A percentile compares a stretch with the other conserved stretches of the same genome.
Conservation (phyloP, 2,888 invertebrate genomes). For the Thymelicus acteon region DNA sequence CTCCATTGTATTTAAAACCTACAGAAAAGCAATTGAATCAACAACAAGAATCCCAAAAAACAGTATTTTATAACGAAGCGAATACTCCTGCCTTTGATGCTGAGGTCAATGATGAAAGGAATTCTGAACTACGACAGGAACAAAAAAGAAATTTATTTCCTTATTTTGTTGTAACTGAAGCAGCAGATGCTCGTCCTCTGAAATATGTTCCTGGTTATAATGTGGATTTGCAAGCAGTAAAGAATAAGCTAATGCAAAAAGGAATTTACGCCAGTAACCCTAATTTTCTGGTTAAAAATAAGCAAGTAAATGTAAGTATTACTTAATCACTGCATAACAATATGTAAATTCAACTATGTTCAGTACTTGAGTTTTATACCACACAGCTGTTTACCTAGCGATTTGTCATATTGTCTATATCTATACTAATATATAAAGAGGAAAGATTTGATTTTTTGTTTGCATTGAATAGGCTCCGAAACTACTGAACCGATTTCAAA, state of each 20-base stretch:
- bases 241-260: slow-evolving; percentile 7
- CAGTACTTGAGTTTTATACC: no score
- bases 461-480: no score
- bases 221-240: slow-evolving; percentile 9
- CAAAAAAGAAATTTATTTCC: not conserved
- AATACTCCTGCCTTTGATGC: not conserved
- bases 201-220: slow-evolving; percentile 13
- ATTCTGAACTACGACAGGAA: not conserved
- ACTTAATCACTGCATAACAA: not conserved
- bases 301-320: slow-evolving; percentile 24
- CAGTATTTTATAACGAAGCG: not conserved
- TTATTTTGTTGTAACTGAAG: not conserved
- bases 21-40: not conserved
- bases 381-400: no score
- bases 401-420: no score
- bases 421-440: no score
- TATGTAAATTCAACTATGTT: no score
- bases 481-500: no score
- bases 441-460: no score
- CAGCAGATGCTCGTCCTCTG: not conserved
- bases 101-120: not conserved
- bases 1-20: slow-evolving; percentile 1
- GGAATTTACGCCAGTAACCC: slow-evolving; percentile 5
- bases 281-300: slow-evolving; percentile 23
- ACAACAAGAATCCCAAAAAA: not conserved